Base-by-base conservation (phyloP, 2,888 invertebrate species). In the Lapara coniferarum region DNA sequence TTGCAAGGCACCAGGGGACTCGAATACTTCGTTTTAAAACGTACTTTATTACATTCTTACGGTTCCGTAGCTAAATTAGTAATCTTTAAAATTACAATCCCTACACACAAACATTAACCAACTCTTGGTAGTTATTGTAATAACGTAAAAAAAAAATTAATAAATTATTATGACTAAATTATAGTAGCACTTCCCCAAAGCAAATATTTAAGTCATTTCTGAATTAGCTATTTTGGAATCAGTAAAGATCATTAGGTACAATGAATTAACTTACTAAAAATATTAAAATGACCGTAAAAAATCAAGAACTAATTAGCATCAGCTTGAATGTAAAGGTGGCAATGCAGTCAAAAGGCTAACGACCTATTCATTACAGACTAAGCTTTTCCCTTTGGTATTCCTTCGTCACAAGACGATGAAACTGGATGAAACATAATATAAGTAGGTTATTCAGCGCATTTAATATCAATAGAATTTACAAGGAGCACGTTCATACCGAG, bases 1-100 rank as follows among this genome's bases (percentile, higher is more conserved):
- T 85, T 83, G 80, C 77, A 69, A 70, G 72, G 73, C 85, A 74
- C 83, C 5, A 13, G 83, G 84, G 86, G 85, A 86, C 87, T 81
- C 80, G 75, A 77, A 77, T 75, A 52, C 16, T 19, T 55, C 10
- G 19, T 55, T 19, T 19, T 10, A 4, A 46, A 19, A 46, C 12
- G 49, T 63, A 16, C 16, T 63, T 63, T 19, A 49, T 63, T 13
- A 49, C 19, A 49, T 63, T 63, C 49, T 63, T 37, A 37, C 1
- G 37, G 37, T 37, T 37, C 37, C 37, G 37, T 37, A 37, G 8
- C 37, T 3, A 37, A 37, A 37, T 37, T 37, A 8, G 37, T 37
- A 37, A 2, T 4, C 4, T 37, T 37, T 37, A 8, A 37, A 37
- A 37, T 37, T 37, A 4, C 5, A 37, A 37, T 8, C 8, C 5